Evolutionary conservation across 2,888 invertebrate genomes (phyloP), one percentile per base, ranked within the genome.

Genomic region (Polietes domitor): DNA sequence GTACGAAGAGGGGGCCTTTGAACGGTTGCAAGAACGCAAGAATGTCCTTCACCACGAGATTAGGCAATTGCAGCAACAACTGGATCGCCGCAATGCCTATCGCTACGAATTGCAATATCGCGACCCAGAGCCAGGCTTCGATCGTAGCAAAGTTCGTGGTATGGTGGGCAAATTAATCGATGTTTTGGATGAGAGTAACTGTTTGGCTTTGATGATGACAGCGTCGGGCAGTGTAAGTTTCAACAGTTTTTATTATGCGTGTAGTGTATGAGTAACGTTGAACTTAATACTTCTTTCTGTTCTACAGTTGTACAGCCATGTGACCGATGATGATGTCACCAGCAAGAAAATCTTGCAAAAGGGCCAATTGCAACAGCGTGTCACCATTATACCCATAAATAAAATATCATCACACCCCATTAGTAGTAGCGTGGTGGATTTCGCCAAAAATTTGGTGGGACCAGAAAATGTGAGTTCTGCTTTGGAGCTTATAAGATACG

Each of bases 321-420:
- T 99, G 70, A 97, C 98, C 43, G 97, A 98, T 89, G 96, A 95
- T 61, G 98, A 98, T 89, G 93, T 93, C 74, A 97, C 97, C 0
- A 96, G 96, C 88, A 98, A 97, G 92, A 94, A 95, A 90, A 93
- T 99, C 85, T 93, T 99, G 77, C 94, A 97, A 92, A 94, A 94
- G 82, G 98, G 98, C 0, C 94, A 96, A 86, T 93, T 99, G 81
- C 95, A 95, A 90, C 93, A 94, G 19, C 94, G 98, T 80, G 96
- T 96, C 75, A 98, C 98, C 77, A 95, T 98, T 90, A 96, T 98
- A 82, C 98, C 98, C 24, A 94, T 99, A 86, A 98, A 98, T 93
- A 97, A 97, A 93, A 97, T 99, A 87, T 91, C 93, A 32, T 94
- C 94, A 0, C 91, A 93, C 85, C 90, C 93, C 80, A 95, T 98